Conservation (phyloP, 2,888 invertebrate genomes). For the Nemotelus pantherinus region DNA sequence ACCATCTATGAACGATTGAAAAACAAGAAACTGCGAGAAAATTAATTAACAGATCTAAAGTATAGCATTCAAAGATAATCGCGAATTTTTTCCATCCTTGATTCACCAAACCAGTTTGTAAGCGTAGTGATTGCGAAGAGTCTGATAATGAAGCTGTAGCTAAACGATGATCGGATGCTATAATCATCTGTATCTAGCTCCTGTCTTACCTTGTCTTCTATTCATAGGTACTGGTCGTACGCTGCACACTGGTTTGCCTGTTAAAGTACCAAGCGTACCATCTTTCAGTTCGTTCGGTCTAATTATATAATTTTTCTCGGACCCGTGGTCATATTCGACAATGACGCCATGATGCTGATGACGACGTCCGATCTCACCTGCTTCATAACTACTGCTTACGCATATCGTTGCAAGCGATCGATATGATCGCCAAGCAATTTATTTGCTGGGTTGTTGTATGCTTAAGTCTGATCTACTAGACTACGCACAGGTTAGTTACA, state of each 20-base stretch:
- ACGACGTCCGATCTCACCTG: conserved; percentile 36
- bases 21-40: conserved; percentile 29
- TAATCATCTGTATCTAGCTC: neutral
- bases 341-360: conserved; percentile 30
- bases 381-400: conserved; percentile 16
- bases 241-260: conserved; percentile 8
- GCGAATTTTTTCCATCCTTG: conserved; percentile 6
- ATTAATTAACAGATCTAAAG: conserved; percentile 38
- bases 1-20: neutral
- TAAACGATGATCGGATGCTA: conserved; percentile 30
- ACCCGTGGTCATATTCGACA: conserved; percentile 33
- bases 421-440: neutral
- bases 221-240: neutral
- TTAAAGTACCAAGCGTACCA: conserved; percentile 13
- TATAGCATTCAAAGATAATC: conserved; percentile 34
- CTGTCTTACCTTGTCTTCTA: conserved; percentile 7
- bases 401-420: neutral
- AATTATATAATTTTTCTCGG: conserved; percentile 38
- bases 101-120: conserved; percentile 21
- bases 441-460: neutral
- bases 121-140: conserved; percentile 7
- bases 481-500: neutral
- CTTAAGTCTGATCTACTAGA: neutral
- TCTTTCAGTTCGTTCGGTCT: conserved; percentile 7
- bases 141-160: conserved; percentile 17